Base-by-base conservation (phyloP, 2,888 invertebrate genomes). In the Drosophila dives region DNA sequence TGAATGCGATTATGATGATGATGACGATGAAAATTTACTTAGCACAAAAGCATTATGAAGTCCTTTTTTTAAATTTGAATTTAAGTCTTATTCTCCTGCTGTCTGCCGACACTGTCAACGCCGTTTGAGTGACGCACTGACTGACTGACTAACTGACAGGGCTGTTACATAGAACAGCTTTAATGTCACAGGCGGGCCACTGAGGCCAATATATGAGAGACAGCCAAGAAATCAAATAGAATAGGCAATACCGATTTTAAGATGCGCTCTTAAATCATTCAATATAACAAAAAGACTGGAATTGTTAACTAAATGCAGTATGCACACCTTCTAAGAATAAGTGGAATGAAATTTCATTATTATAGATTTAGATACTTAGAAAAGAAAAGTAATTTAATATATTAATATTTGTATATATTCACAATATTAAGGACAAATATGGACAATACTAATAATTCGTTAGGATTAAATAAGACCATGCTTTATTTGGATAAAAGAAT, bases 21-120 rank as follows among this genome's bases (percentile, higher is more conserved):
- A 73, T 59, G 58, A 61, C 38, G 62, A 53, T 77, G 77, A 36
- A 63, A 77, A 69, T 69, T 73, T 81, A 77, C 81, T 77, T 77
- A 59, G 53, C 66, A 73, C 69, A 69, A 61, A 72, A 81, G 68
- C 73, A 77, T 75, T 86, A 68, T 73, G 58, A 70, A 83, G 77
- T 65, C 53, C 59, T 63, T 58, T 61, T 69, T 81, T 70, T 71
- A 71, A 75, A 67, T 64, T 71, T 73, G 53, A 82, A 83, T 87
- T 89, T 80, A 89, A 87, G 85, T 85, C 86, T 83, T 77, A 87
- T 85, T 89, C 90, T 80, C 69, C 49, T 66, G 70, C 87, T 87
- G 71, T 74, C 89, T 84, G 76, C 79, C 83, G 76, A 79, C 84
- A 76, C 64, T 82, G 88, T 89, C 90, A 89, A 77, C 72, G 70